phyloP scores from a whole-genome alignment of 2,797 vertebrate species.

The Peromyscus nudipes region DNA sequence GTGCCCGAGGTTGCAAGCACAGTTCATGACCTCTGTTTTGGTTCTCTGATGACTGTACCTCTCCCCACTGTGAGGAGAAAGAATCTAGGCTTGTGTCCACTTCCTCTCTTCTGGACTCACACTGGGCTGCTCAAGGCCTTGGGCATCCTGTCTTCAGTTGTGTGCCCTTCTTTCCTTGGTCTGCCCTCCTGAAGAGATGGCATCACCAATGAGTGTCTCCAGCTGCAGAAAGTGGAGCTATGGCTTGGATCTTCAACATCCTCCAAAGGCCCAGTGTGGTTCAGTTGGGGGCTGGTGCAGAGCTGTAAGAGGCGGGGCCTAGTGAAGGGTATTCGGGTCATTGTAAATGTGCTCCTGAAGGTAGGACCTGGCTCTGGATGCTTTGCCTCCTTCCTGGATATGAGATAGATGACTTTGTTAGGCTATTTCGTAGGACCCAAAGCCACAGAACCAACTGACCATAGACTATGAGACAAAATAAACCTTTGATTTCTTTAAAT shows the following conservation, averaged over 20 bases:
- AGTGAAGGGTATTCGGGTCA: not conserved
- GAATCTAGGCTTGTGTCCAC: not conserved
- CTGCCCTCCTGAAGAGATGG: not conserved
- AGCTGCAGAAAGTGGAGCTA: not conserved
- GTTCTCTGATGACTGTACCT: not conserved
- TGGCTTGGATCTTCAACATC: not conserved
- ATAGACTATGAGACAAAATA: not conserved
- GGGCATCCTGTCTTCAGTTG: not conserved
- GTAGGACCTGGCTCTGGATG: not conserved
- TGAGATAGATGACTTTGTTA: not conserved
- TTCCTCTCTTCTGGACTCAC: not conserved
- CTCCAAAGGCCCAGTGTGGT: not conserved
- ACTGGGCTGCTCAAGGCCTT: not conserved
- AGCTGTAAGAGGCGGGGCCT: not conserved
- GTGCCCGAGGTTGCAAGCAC: accelerated
- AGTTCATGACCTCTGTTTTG: accelerated
- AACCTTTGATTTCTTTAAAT: not conserved
- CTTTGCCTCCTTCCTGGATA: not conserved
- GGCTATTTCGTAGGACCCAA: not conserved
- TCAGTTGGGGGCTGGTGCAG: too few species aligned
- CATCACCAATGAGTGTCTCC: not conserved
- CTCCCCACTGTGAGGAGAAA: accelerated
- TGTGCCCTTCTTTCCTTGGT: not conserved
- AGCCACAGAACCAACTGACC: not conserved
- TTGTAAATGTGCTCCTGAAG: not conserved